phyloP scores from a whole-genome alignment of 2,797 vertebrate genomes.

The Malurus splendens region DNA sequence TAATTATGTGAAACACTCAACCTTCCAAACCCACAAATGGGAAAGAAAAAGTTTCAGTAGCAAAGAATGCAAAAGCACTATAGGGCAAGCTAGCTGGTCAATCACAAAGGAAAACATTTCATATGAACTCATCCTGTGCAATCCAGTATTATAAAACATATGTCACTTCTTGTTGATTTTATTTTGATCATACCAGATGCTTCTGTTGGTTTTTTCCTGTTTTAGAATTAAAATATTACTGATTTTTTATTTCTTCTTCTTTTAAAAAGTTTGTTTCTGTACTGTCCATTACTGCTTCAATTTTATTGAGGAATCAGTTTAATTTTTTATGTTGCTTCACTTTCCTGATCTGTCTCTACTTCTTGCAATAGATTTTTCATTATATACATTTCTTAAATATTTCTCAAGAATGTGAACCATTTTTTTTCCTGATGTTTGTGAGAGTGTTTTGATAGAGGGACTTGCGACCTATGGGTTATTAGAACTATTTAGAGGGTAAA shows the following conservation, averaged over 20 bases:
- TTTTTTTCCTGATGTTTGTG: not conserved
- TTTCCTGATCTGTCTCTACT: not conserved
- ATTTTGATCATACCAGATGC: not conserved
- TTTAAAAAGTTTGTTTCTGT: not conserved
- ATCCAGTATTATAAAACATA: not conserved
- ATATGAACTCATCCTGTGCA: not conserved
- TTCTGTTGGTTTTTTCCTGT: not conserved
- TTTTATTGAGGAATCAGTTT: not conserved
- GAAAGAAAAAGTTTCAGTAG: slow-evolving; percentile 6
- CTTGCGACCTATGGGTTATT: not conserved
- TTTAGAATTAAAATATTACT: not conserved
- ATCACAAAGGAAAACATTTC: not conserved
- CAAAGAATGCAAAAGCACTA: not conserved
- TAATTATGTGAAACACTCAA: slow-evolving; percentile 49
- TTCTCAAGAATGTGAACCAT: not conserved
- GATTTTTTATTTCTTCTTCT: not conserved
- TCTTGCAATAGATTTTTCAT: not conserved
- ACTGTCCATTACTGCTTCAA: not conserved
- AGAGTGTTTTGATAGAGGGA: not conserved
- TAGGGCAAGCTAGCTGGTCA: not conserved
- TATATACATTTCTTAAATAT: not conserved
- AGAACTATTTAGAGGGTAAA: not conserved
- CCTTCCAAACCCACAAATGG: not conserved
- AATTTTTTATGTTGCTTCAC: not conserved
- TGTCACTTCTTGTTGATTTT: not conserved